phyloP scores from a whole-genome alignment of 2,797 vertebrate genomes.

The Sitta carolinensis region DNA sequence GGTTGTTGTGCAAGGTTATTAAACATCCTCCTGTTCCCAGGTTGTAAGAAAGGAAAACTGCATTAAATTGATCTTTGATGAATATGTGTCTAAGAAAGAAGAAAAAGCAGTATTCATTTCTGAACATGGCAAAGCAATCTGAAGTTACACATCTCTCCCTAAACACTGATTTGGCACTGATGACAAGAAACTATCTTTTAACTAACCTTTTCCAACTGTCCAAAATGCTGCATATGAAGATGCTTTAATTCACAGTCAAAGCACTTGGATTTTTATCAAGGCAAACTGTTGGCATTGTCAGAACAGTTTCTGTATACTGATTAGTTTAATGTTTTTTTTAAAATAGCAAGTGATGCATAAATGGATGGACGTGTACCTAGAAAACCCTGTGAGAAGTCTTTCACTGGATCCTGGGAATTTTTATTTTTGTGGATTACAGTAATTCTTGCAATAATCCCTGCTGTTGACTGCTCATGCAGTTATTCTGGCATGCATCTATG shows the following conservation, averaged over 20 bases:
- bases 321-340: constrained; percentile 50
- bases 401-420: constrained; percentile 69
- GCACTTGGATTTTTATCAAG: constrained; percentile 66
- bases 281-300: constrained; percentile 64
- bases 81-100: constrained; percentile 80
- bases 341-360: constrained; percentile 68
- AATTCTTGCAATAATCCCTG: constrained; percentile 76
- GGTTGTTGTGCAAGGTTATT: constrained; percentile 41
- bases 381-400: constrained; percentile 69
- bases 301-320: constrained; percentile 58
- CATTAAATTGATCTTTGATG: constrained; percentile 66
- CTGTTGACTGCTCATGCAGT: constrained; percentile 71
- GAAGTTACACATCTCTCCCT: constrained; percentile 73
- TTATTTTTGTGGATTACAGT: constrained; percentile 76
- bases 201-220: constrained; percentile 70
- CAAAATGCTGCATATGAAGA: constrained; percentile 72
- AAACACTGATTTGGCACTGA: constrained; percentile 69
- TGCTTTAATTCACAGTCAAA: constrained; percentile 73
- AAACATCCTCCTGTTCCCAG: constrained; percentile 42
- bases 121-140: constrained; percentile 75
- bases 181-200: constrained; percentile 77
- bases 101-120: constrained; percentile 79
- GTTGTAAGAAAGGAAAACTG: constrained; percentile 58
- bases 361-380: constrained; percentile 76
- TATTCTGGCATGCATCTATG: constrained; percentile 78